Evolutionary conservation across 2,888 invertebrate genomes (phyloP).

Genomic region (Nebria salina): DNA sequence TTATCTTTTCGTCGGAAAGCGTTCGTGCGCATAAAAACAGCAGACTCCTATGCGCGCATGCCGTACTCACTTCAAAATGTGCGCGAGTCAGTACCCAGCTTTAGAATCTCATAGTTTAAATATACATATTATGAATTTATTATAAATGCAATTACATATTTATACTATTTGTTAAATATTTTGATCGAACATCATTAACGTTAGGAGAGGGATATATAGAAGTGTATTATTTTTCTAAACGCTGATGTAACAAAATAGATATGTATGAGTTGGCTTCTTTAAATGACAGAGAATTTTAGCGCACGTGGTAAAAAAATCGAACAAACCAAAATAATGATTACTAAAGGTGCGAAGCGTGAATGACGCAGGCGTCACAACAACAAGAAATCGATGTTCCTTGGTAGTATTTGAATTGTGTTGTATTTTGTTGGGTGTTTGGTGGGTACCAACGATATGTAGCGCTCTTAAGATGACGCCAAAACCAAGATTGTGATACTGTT

Average conservation of each 20-base stretch:
- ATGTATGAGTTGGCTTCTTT: background rate
- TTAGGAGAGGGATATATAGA: too few species aligned
- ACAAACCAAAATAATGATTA: slow-evolving; percentile 36
- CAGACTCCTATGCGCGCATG: too few species aligned
- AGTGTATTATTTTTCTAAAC: background rate
- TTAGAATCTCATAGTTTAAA: too few species aligned
- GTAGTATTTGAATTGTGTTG: background rate
- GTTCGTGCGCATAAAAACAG: too few species aligned
- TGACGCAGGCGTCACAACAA: slow-evolving; percentile 34
- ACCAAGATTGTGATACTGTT: background rate
- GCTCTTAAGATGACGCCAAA: background rate
- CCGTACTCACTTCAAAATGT: too few species aligned
- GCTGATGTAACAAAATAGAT: background rate
- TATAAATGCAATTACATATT: too few species aligned
- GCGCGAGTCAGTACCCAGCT: too few species aligned
- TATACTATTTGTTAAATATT: too few species aligned
- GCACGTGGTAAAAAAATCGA: slow-evolving; percentile 11
- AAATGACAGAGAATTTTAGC: background rate
- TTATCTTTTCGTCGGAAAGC: too few species aligned
- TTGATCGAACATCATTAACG: too few species aligned
- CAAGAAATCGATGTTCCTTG: slow-evolving; percentile 24
- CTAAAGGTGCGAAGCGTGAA: background rate
- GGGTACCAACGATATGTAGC: slow-evolving; percentile 14
- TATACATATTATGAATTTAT: too few species aligned
- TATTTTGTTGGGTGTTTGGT: background rate